These are phyloP conservation scores for Enhydra lutris DNA, from an alignment of 2,113 vertebrate species.

Conservation along the genomic window DNA sequence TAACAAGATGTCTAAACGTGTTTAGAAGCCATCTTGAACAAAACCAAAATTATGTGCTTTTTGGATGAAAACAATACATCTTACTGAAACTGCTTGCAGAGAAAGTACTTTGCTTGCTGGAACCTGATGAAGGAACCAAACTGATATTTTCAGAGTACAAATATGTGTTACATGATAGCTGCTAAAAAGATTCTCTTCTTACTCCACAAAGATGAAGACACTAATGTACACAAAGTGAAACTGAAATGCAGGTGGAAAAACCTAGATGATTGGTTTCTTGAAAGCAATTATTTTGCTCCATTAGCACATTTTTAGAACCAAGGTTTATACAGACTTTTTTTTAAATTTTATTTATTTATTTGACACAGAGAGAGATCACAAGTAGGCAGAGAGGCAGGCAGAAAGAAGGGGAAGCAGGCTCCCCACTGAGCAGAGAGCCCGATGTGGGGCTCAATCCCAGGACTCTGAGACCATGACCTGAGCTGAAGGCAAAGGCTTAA, in stretches of 20 bases:
- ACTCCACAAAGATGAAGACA: background rate
- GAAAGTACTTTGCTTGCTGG: constrained; percentile 5
- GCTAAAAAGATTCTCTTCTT: background rate
- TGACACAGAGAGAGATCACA: too few species aligned
- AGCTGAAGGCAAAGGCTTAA: too few species aligned
- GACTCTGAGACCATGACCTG: too few species aligned
- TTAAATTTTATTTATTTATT: too few species aligned
- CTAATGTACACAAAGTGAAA: background rate
- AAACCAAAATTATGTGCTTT: background rate
- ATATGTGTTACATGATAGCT: background rate
- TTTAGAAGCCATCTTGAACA: background rate
- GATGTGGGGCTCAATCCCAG: too few species aligned
- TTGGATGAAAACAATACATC: background rate
- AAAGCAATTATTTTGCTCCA: background rate
- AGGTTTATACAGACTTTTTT: too few species aligned
- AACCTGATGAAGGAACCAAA: constrained; percentile 4
- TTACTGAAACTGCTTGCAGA: background rate
- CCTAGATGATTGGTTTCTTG: background rate
- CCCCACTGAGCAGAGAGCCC: too few species aligned
- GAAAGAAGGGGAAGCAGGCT: too few species aligned
- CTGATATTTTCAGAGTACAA: background rate
- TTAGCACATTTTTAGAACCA: background rate
- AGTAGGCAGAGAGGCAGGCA: too few species aligned
- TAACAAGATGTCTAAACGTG: background rate
- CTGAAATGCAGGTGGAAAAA: background rate